These are phyloP conservation scores for Pristionchus mayeri DNA, from an alignment of 2,888 invertebrate species.

Conservation along the genomic window DNA sequence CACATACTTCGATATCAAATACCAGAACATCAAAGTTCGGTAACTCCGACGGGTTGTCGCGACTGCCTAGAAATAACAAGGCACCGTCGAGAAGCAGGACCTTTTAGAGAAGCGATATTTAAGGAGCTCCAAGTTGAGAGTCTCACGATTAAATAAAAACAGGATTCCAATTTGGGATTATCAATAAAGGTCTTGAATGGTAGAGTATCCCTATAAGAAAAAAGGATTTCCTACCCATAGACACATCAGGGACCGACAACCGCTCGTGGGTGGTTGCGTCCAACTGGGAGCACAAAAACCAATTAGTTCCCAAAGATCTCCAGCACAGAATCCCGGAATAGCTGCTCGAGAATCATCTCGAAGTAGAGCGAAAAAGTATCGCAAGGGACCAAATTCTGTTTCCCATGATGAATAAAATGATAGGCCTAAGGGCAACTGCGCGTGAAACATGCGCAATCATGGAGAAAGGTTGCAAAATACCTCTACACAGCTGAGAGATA, in stretches of 20 bases:
- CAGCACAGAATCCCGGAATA: neutral
- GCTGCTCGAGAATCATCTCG: constrained; percentile 31
- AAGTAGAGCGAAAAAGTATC: neutral
- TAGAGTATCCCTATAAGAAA: neutral
- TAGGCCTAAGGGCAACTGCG: neutral
- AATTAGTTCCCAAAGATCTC: neutral
- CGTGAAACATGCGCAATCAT: neutral
- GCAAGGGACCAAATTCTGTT: constrained; percentile 33
- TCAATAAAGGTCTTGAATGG: no score
- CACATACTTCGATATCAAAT: constrained; percentile 75
- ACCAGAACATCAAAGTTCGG: no score
- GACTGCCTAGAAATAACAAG: constrained; percentile 76
- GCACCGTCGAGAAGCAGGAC: no score
- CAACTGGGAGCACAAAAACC: neutral
- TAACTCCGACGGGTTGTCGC: no score
- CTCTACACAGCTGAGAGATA: constrained; percentile 32
- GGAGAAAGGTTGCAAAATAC: neutral
- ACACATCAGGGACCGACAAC: neutral
- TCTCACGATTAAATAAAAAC: no score
- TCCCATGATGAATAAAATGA: neutral
- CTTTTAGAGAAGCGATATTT: neutral
- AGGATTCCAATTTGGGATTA: no score
- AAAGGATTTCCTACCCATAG: neutral
- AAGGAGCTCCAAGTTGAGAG: neutral
- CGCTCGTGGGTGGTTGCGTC: neutral